Conservation (phyloP, 2,113 vertebrate species). For the Seriola rivoliana region DNA sequence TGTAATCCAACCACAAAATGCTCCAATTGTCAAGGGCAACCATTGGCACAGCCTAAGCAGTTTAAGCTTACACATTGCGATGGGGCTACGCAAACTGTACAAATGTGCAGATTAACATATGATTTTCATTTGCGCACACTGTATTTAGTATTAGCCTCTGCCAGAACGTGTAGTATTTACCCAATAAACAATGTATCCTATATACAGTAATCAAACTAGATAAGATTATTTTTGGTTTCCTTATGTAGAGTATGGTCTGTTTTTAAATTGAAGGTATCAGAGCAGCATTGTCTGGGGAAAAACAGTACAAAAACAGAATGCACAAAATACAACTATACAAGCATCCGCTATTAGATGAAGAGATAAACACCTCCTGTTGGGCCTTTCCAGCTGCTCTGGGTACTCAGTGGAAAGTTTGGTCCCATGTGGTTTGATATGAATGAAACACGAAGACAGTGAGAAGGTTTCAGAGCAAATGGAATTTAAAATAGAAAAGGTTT, state of each 20-base stretch:
- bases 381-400: constrained; percentile 17
- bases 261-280: neutral
- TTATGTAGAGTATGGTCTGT: neutral
- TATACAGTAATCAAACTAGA: neutral
- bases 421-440: constrained; percentile 34
- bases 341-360: constrained; percentile 35
- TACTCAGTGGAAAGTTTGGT: neutral
- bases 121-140: neutral
- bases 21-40: neutral
- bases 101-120: neutral
- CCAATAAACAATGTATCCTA: neutral
- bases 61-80: neutral
- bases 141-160: neutral
- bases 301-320: constrained; percentile 1
- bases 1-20: neutral
- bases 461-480: constrained; percentile 30
- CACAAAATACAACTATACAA: constrained; percentile 8
- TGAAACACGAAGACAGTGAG: constrained; percentile 9
- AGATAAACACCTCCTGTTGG: constrained; percentile 42
- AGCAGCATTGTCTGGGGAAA: constrained; percentile 17
- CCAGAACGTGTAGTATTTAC: neutral
- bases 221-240: neutral
- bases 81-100: neutral
- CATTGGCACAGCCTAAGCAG: neutral
- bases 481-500: constrained; percentile 9